Evolutionary conservation across 2,113 vertebrate genomes (phyloP).

Genomic region (Sceloporus tristichus): DNA sequence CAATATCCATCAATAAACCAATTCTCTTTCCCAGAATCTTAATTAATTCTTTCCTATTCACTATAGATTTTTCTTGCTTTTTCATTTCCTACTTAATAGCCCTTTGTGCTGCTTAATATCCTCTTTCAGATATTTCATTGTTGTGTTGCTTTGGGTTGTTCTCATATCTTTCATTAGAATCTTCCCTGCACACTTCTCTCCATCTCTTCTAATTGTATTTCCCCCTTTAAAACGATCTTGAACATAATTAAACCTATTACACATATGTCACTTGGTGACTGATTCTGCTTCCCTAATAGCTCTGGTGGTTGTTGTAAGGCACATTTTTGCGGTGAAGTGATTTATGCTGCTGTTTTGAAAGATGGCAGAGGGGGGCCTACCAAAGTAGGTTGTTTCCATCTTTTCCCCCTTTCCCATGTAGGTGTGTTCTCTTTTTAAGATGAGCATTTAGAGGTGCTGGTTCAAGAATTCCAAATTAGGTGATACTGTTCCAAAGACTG

Average conservation of each 20-base stretch:
- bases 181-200: not conserved
- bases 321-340: not conserved
- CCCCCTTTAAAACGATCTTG: not conserved
- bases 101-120: constrained; percentile 9
- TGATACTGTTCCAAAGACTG: not conserved
- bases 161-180: not conserved
- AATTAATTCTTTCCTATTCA: constrained; percentile 18
- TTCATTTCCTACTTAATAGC: constrained; percentile 29
- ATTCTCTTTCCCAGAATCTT: not conserved
- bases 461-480: not conserved
- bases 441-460: not conserved
- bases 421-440: not conserved
- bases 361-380: not conserved
- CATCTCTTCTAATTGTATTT: not conserved
- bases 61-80: constrained; percentile 23
- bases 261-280: not conserved
- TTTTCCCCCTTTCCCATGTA: not conserved
- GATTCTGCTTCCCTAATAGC: not conserved
- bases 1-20: constrained; percentile 11
- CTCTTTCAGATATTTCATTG: constrained; percentile 18
- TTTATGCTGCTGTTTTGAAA: not conserved
- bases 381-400: not conserved
- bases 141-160: not conserved
- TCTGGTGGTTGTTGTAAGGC: not conserved
- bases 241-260: not conserved